Evolutionary conservation across 2,113 vertebrate species (phyloP).

Genomic region (Megatriorchis doriae): DNA sequence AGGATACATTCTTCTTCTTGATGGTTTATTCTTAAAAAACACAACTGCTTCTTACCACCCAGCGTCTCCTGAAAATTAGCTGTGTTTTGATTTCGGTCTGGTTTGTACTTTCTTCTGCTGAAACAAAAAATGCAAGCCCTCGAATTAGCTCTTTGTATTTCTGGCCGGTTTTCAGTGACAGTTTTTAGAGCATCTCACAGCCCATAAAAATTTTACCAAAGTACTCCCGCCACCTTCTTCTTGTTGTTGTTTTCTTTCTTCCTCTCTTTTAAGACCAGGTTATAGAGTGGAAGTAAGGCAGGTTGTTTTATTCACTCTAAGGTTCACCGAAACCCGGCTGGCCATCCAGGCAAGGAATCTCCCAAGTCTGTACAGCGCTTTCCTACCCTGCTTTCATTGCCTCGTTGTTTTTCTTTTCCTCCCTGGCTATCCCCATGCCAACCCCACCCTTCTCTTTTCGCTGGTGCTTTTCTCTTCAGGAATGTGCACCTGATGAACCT

Average conservation of each 20-base stretch:
- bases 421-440: not conserved
- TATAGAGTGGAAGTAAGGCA: not conserved
- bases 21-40: not conserved
- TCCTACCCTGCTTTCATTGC: not conserved
- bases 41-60: slow-evolving; percentile 23
- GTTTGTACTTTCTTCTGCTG: not conserved
- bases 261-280: not conserved
- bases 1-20: not conserved
- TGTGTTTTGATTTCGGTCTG: slow-evolving; percentile 2
- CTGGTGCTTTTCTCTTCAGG: not conserved
- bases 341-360: not conserved
- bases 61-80: slow-evolving; percentile 6
- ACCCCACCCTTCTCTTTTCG: not conserved
- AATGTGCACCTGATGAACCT: slow-evolving; percentile 48
- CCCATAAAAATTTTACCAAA: not conserved
- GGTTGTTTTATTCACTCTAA: not conserved
- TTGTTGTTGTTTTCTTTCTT: not conserved
- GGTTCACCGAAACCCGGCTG: not conserved
- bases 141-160: not conserved
- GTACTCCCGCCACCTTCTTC: not conserved
- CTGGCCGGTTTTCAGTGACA: not conserved
- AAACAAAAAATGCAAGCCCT: not conserved
- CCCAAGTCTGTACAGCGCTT: not conserved
- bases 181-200: not conserved
- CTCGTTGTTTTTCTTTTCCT: not conserved